Evolutionary conservation across 2,797 vertebrate species (phyloP).

Genomic region (Octomys mimax): DNA sequence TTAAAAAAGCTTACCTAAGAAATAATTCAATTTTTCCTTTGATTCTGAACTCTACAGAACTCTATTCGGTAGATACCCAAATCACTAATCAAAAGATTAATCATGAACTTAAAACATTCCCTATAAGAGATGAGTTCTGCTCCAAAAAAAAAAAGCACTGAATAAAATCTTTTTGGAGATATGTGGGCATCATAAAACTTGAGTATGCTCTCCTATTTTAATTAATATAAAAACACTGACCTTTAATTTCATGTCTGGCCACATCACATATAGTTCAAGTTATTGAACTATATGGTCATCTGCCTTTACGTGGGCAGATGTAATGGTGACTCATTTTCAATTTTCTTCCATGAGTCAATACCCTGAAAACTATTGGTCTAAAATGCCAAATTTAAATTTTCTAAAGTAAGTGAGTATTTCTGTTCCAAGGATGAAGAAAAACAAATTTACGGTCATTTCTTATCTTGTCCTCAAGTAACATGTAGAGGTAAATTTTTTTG

Average conservation of each 20-base stretch:
- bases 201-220: neutral
- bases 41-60: neutral
- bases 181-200: neutral
- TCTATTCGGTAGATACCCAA: constrained; percentile 51
- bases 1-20: constrained; percentile 57
- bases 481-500: constrained; percentile 27
- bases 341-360: neutral
- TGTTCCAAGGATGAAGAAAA: neutral
- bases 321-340: constrained; percentile 50
- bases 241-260: constrained; percentile 42
- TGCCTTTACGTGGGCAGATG: constrained; percentile 19
- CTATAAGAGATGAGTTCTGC: constrained; percentile 37
- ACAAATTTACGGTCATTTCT: neutral
- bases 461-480: constrained; percentile 29
- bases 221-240: neutral
- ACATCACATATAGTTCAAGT: constrained; percentile 8
- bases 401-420: neutral
- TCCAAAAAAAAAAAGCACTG: neutral
- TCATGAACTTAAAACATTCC: constrained; percentile 30
- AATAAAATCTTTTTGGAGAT: constrained; percentile 9
- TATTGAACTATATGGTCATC: neutral
- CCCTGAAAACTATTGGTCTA: constrained; percentile 10
- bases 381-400: constrained; percentile 29
- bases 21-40: constrained; percentile 46
- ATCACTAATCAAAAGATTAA: constrained; percentile 64